Evolutionary conservation across 2,113 vertebrate genomes (phyloP).

Genomic region (Peromyscus polionotus): DNA sequence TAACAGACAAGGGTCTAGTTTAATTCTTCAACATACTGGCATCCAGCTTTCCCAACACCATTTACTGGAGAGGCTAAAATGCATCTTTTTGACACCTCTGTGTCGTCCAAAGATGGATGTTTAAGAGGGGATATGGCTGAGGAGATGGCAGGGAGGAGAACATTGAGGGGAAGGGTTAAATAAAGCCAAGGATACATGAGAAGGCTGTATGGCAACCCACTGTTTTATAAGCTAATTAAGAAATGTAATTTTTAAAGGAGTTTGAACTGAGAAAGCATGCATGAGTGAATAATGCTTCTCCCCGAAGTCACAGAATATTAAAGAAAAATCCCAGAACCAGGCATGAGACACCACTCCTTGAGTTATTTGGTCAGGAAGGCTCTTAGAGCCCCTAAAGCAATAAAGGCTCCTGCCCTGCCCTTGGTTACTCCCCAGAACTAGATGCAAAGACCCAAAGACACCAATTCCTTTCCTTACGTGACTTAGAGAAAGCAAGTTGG

Average conservation of each 20-base stretch:
- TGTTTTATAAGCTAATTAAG: background rate
- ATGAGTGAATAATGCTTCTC: no score
- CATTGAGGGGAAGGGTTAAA: background rate
- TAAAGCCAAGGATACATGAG: background rate
- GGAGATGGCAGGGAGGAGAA: background rate
- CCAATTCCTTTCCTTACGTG: background rate
- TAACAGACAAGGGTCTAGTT: background rate
- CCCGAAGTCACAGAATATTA: background rate
- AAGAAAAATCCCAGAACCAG: background rate
- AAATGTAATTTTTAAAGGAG: background rate
- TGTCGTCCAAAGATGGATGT: background rate
- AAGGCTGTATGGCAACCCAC: background rate
- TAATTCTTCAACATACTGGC: background rate
- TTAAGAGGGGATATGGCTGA: background rate
- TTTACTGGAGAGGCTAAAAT: background rate
- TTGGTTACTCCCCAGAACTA: background rate
- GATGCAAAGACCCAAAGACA: background rate
- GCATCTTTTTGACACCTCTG: background rate
- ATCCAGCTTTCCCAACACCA: background rate
- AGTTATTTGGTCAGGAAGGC: background rate
- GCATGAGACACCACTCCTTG: no score
- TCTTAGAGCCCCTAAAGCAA: background rate
- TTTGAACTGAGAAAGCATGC: background rate
- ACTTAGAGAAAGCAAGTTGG: background rate
- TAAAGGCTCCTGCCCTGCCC: background rate